Conservation (phyloP, 1,140 invertebrate genomes). For the Chelonus insularis region DNA sequence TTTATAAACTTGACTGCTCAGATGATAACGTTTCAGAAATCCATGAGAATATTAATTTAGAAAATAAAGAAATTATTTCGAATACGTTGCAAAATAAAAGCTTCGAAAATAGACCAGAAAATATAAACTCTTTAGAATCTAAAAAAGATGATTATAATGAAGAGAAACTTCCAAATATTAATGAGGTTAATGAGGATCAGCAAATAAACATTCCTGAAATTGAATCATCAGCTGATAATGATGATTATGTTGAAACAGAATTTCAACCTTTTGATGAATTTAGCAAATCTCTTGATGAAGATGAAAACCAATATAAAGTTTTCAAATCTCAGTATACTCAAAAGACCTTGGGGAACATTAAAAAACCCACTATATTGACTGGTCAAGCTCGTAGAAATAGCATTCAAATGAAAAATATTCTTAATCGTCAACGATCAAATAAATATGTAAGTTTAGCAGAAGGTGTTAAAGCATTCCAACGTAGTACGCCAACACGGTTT, state of each 20-base stretch:
- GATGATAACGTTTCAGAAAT: not conserved
- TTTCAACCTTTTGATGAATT: conserved; percentile 11
- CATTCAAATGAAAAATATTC: not conserved
- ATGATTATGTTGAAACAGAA: not conserved
- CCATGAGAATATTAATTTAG: not conserved
- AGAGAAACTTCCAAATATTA: not conserved
- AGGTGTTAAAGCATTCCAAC: conserved; percentile 54
- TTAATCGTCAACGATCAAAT: conserved; percentile 19
- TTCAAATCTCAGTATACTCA: not conserved
- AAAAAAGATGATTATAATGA: no score
- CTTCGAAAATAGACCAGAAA: no score
- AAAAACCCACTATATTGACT: conserved; percentile 2
- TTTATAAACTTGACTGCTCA: not conserved
- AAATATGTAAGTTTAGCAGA: conserved; percentile 57
- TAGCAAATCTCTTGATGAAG: not conserved
- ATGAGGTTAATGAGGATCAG: not conserved
- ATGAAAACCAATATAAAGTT: not conserved
- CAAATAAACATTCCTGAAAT: not conserved
- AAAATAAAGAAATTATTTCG: not conserved
- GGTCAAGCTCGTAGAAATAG: conserved; percentile 12
- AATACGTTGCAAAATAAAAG: no score
- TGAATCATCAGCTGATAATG: not conserved
- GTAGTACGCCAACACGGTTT: conserved; percentile 55
- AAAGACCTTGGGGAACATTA: not conserved
- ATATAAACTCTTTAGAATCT: no score